Evolutionary conservation across 2,797 vertebrate genomes (phyloP), one percentile per base, ranked within the genome.

Genomic region (Propithecus deckenii): DNA sequence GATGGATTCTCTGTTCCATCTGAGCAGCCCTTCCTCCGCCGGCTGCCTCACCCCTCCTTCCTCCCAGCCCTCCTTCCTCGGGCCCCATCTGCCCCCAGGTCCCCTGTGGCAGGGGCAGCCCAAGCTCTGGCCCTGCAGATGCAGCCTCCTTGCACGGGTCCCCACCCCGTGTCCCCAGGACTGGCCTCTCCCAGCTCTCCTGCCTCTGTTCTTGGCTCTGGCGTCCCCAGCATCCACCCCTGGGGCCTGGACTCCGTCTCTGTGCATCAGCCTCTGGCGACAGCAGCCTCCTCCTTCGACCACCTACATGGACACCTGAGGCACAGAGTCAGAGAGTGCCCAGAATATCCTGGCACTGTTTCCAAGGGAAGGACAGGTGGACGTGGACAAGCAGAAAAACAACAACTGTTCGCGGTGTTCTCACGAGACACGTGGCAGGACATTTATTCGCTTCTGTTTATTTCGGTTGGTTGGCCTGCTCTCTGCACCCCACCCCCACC

Each of bases 401-500:
- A n/a, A 17, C 22, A 17, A 43, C 43, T 43, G 22, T 9, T 50
- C 2, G 2, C 55, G 9, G 38, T 18, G 25, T 20, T 59, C 17
- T 38, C 3, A 2, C 25, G 6, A 1, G 7, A 5, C 1, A 7
- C 0, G 14, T 4, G 0, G 35, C 78, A 30, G 2, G 25, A 25
- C 10, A 8, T 18, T 17, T 22, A 38, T 32, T 7, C 5, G 12
- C 25, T 55, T 35, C 22, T 14, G 46, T 38, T 22, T 4, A 0
- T 52, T 10, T 7, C 7, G 0, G 10, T 20, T 55, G 20, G 15
- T 7, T 23, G 4, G 0, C 59, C 48, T 22, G 14, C 18, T 32
- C n/a, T 46, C 48, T 32, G 23, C 17, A 32, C 35, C 38, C 52
- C 52, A 55, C 46, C 81, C 9, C 55, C 32, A 18, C 41, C 2